Base-by-base conservation (phyloP, 2,113 vertebrate genomes). In the Aix galericulata region DNA sequence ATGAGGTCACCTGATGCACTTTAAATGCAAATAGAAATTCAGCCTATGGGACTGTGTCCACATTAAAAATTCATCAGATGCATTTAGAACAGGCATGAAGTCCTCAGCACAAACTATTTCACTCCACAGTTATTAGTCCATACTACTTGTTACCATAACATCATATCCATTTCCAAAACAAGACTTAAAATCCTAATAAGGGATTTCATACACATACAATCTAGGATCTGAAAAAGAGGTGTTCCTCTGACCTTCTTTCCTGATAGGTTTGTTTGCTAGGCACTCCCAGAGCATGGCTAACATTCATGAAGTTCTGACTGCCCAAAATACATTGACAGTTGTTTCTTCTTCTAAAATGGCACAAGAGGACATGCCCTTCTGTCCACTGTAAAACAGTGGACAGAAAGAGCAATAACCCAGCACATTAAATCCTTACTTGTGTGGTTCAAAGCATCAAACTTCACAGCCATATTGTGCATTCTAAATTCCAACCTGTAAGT, bases 11-110 rank as follows among this genome's bases (percentile, higher is more conserved):
- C 6, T 86, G 32, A 38, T 68, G 67, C 82, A 90, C 71, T 68
- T 79, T 85, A 94, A 93, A 85, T 73, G 82, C 58, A 94, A 88
- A 92, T 52, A 69, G 32, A 29, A 76, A 90, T 90, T 88, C 42
- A 82, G 59, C 72, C 79, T 68, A 48, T 60, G 82, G 76, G 72
- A 82, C 34, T 38, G 29, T 52, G 22, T 42, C 55, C 2, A 0
- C 62, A 77, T 32, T 22, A 89, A 93, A 91, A 86, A 81, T 73
- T 74, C 32, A 66, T 74, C 82, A 69, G 22, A 90, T 34, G 9
- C 26, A 10, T 38, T 32, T 34, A 48, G 22, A 29, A 76, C 9
- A 90, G 59, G 69, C 72, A 34, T 73, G 48, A 88, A 76, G 59
- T 32, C 50, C 58, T 77, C 72, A 58, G n/a, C 32, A 76, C 58